A percentile compares a stretch with the other conserved stretches of the same genome.
These are phyloP conservation scores for Hirundichthys speculiger DNA, from an alignment of 2,113 vertebrate genomes.

Conservation along the genomic window DNA sequence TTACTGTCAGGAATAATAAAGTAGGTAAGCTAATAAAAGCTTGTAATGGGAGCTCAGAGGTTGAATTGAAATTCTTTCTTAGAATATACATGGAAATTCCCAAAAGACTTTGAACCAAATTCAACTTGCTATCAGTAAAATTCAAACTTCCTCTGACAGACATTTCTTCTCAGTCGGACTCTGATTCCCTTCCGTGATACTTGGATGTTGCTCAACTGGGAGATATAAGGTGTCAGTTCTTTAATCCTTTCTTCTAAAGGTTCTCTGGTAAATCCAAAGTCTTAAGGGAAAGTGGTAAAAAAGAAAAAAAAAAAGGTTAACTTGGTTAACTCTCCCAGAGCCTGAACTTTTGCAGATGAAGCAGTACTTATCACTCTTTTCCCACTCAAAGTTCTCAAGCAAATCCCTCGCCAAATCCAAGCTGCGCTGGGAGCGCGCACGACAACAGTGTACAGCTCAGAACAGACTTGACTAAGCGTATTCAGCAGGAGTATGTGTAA, in stretches of 20 bases:
- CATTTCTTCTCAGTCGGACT: neutral
- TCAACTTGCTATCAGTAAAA: neutral
- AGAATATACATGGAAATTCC: neutral
- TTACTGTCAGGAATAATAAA: too few relatives aligned
- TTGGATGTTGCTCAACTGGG: neutral
- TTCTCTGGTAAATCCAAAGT: slow-evolving; percentile 25
- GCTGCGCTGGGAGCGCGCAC: slow-evolving; percentile 29
- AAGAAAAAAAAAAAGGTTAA: slow-evolving; percentile 20
- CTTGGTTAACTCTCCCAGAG: slow-evolving; percentile 25
- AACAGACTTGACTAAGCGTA: too few relatives aligned
- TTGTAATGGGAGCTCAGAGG: too few relatives aligned
- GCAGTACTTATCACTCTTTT: slow-evolving; percentile 35
- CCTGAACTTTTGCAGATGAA: slow-evolving; percentile 55
- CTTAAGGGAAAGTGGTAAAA: slow-evolving; percentile 18
- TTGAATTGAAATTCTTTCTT: too few relatives aligned
- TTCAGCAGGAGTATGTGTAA: too few relatives aligned
- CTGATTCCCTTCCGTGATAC: slow-evolving; percentile 1
- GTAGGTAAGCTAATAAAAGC: too few relatives aligned
- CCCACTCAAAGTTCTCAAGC: slow-evolving; percentile 33
- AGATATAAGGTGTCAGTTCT: slow-evolving; percentile 30
- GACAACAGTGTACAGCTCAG: neutral
- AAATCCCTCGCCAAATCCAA: slow-evolving; percentile 52
- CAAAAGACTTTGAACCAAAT: neutral
- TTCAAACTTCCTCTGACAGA: neutral
- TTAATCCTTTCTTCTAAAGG: slow-evolving; percentile 22